phyloP scores from a whole-genome alignment of 2,888 invertebrate species.

The Phania funesta region DNA sequence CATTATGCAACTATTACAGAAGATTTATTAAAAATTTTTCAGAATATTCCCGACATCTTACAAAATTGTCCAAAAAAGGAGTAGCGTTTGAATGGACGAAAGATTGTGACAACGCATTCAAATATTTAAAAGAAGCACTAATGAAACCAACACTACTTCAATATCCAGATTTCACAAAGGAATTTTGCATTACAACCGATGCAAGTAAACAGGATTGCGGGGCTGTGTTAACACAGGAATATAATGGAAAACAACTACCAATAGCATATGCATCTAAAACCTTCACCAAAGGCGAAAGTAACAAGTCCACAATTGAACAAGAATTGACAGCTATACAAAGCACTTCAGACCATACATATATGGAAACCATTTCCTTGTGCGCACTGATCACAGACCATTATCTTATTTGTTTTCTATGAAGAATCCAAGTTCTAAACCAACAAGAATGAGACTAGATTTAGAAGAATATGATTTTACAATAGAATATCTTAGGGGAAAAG shows the following conservation, averaged over 20 bases:
- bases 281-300: neutral
- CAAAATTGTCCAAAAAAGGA: neutral
- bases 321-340: slow-evolving; percentile 69
- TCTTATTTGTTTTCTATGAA: neutral
- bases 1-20: too few relatives aligned
- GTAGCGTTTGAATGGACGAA: neutral
- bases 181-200: neutral
- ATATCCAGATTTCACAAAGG: neutral
- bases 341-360: slow-evolving; percentile 68
- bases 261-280: neutral
- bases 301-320: slow-evolving; percentile 10
- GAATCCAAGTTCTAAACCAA: slow-evolving; percentile 50
- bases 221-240: neutral
- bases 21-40: neutral
- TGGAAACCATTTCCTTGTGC: slow-evolving; percentile 63
- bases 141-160: neutral
- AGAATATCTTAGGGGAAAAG: too few relatives aligned
- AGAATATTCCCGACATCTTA: neutral
- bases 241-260: neutral
- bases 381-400: slow-evolving; percentile 64
- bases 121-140: too few relatives aligned
- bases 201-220: neutral
- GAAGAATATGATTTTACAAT: too few relatives aligned
- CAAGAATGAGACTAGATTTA: slow-evolving; percentile 57
- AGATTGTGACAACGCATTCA: neutral